These are phyloP conservation scores for Myodes glareolus DNA, from an alignment of 2,113 vertebrate species.

Conservation along the genomic window DNA sequence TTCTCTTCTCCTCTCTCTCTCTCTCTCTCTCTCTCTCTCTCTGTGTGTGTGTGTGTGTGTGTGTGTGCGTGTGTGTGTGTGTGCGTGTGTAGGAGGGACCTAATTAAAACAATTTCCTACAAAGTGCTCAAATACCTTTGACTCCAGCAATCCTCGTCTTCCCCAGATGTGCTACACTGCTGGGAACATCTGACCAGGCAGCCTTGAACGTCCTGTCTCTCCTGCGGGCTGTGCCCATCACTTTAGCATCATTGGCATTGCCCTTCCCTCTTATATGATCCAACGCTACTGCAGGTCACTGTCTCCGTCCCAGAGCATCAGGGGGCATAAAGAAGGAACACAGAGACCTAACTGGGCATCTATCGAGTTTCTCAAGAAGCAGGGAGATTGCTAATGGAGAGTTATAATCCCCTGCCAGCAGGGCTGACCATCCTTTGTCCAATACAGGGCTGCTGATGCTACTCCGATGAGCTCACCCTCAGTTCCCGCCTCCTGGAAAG, in stretches of 20 bases:
- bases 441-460: neutral
- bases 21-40: neutral
- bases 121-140: neutral
- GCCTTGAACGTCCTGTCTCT: neutral
- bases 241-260: fast-evolving
- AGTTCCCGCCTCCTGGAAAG: neutral
- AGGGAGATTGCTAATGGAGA: neutral
- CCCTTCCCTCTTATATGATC: neutral
- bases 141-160: too few species aligned
- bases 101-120: conserved; percentile 43
- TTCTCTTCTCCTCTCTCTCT: neutral
- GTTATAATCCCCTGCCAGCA: neutral
- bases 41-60: neutral
- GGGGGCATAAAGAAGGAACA: neutral
- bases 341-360: neutral
- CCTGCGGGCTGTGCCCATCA: neutral
- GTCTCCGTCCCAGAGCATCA: neutral
- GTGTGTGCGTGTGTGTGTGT: neutral
- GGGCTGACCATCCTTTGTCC: neutral
- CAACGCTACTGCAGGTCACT: too few species aligned
- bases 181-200: neutral
- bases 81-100: conserved; percentile 10
- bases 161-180: neutral
- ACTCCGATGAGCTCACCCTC: neutral
- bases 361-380: neutral